These are phyloP conservation scores for Anser cygnoides DNA, from an alignment of 2,113 vertebrate species.

Conservation along the genomic window DNA sequence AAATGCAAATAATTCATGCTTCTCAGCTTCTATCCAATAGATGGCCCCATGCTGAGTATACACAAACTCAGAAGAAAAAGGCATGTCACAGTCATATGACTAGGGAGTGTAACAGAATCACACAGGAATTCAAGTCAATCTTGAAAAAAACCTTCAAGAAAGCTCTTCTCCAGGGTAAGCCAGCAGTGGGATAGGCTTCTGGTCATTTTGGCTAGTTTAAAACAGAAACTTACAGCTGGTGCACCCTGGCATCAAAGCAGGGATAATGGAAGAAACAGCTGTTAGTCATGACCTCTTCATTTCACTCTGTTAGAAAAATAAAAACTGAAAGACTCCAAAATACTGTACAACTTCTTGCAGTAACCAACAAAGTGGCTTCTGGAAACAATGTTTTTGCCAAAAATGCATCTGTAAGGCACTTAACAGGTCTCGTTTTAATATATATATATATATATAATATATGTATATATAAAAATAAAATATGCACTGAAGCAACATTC, in stretches of 20 bases:
- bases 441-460: constrained; percentile 48
- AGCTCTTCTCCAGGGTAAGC: constrained; percentile 36
- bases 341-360: constrained; percentile 67
- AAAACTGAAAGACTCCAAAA: constrained; percentile 65
- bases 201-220: constrained; percentile 59
- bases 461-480: constrained; percentile 83
- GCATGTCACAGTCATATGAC: constrained; percentile 73
- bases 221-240: constrained; percentile 30
- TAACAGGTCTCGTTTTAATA: constrained; percentile 70
- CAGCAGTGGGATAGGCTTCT: constrained; percentile 39
- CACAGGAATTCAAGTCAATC: constrained; percentile 71
- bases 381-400: constrained; percentile 71
- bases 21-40: constrained; percentile 68
- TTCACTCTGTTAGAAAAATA: constrained; percentile 47
- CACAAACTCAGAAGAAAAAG: constrained; percentile 75
- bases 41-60: constrained; percentile 78
- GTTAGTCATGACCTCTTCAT: background rate
- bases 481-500: constrained; percentile 77
- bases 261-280: background rate
- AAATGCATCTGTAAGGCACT: constrained; percentile 84
- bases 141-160: constrained; percentile 52
- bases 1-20: constrained; percentile 75
- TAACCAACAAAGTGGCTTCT: constrained; percentile 65
- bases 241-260: background rate
- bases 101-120: constrained; percentile 63